phyloP scores from a whole-genome alignment of 2,888 invertebrate genomes.

The Temnothorax rugatulus region DNA sequence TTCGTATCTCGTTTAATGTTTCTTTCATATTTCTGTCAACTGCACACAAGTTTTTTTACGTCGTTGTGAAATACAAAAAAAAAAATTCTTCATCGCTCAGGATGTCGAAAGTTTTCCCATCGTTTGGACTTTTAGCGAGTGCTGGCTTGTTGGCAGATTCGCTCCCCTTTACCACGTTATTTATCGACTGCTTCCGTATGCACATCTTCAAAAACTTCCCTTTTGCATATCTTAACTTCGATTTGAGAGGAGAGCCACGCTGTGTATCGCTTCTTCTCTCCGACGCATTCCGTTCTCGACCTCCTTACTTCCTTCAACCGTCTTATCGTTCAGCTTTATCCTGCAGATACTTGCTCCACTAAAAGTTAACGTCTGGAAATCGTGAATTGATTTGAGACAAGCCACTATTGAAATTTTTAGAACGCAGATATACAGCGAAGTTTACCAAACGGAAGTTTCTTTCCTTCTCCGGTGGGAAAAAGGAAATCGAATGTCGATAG shows the following conservation, averaged over 20 bases:
- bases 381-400: slow-evolving; percentile 64
- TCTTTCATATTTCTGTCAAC: slow-evolving; percentile 4
- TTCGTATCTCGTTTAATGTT: slow-evolving; percentile 1
- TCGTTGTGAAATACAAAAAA: neutral
- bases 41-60: neutral
- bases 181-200: slow-evolving; percentile 55
- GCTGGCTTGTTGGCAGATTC: slow-evolving; percentile 19
- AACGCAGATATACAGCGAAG: slow-evolving; percentile 22
- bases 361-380: slow-evolving; percentile 56
- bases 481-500: neutral
- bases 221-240: slow-evolving; percentile 61
- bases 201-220: slow-evolving; percentile 50
- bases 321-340: slow-evolving; percentile 46
- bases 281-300: slow-evolving; percentile 43
- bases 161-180: slow-evolving; percentile 42
- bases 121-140: slow-evolving; percentile 33
- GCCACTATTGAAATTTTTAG: slow-evolving; percentile 38
- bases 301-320: slow-evolving; percentile 46
- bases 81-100: slow-evolving; percentile 24
- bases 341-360: slow-evolving; percentile 24
- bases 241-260: slow-evolving; percentile 40
- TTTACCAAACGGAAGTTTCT: slow-evolving; percentile 44
- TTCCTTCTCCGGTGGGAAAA: neutral
- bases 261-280: slow-evolving; percentile 43
- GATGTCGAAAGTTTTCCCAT: slow-evolving; percentile 25